Base-by-base conservation (phyloP, 2,888 invertebrate genomes). In the Zaprionus obscuricornis region DNA sequence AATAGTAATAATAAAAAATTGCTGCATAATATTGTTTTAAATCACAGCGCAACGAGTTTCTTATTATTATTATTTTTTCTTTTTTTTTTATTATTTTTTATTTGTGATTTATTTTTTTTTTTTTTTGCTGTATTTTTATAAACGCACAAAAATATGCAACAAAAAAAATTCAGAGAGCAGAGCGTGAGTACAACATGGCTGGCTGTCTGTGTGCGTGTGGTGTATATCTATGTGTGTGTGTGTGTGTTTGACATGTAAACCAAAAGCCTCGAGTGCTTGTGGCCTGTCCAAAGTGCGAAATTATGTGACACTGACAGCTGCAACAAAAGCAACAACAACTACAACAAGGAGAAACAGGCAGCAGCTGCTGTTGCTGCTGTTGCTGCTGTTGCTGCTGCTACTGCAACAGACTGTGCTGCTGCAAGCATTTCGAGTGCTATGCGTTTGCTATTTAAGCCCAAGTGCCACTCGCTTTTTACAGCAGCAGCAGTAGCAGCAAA, bases 231-330 rank as follows among this genome's bases (percentile, higher is more conserved):
- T 10, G 47, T 29, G 40, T 33, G 20, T 43, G 33, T 26, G 34
- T 49, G 33, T 73, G 73, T 59, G 39, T 70, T 59, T 66, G 77
- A 72, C 64, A 60, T 64, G 49, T 37, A 75, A 72, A 63, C 59
- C 52, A 55, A 69, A 68, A 47, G 71, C 60, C 72, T 68, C 62
- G 68, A 75, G 76, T 76, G 68, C 67, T 75, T 71, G 76, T 58
- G 76, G 76, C 52, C 68, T 66, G 72, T 72, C 73, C 59, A 74
- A 75, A 75, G 74, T 66, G 75, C 62, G 57, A 74, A 77, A 83
- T 66, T 66, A 77, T 83, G 73, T 76, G 62, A 63, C 62, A 63
- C 42, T 70, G 84, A 65, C 84, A 84, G 57, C 59, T 40, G 57
- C 60, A 79, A 33, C 52, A 42, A 27, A 59, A 55, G 33, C 55